Evolutionary conservation across 2,113 vertebrate genomes (phyloP), one percentile per base, ranked within the genome.

Genomic region (Elephas maximus): DNA sequence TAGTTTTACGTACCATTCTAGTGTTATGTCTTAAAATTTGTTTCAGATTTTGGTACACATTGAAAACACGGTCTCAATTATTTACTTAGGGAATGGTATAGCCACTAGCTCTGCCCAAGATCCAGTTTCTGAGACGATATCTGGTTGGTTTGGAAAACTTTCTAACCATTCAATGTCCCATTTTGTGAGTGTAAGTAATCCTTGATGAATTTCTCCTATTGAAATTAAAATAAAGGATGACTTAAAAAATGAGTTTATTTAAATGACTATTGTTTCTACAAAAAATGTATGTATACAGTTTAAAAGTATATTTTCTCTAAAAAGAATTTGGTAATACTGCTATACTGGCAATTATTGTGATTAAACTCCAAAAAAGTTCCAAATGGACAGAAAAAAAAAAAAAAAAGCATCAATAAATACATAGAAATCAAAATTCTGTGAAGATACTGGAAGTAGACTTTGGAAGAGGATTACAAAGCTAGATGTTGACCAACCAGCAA

Each of bases 391-490:
- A 17, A 57, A 57, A 57, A 17, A 57, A 57, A 80, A 83, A 26
- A 84, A 45, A 60, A 93, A 93, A 81, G 41, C 57, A 69, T 26
- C 6, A 69, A 45, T n/a, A 93, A 95, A 90, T 81, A 33, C 15
- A 74, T 0, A 81, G 45, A 95, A 91, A 97, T 96, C 4, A 90
- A 92, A 91, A 37, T 0, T 41, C 87, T 62, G 3, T 51, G 24
- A 37, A 86, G 1, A 45, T 41, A 30, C 18, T 48, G 4, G 44
- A 91, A 89, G 6, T 62, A 63, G 37, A 80, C 26, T 26, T 89
- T 26, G 4, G 89, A 95, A 78, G 6, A 11, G 62, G 69, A 84
- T 71, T 33, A 60, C 24, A 93, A 48, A 93, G 96, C 5, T 90
- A 37, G 53, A 87, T 24, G 26, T 8, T 81, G 41, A 6, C 37